Conservation (phyloP, 2,113 vertebrate species). For the Rhizomys pruinosus region DNA sequence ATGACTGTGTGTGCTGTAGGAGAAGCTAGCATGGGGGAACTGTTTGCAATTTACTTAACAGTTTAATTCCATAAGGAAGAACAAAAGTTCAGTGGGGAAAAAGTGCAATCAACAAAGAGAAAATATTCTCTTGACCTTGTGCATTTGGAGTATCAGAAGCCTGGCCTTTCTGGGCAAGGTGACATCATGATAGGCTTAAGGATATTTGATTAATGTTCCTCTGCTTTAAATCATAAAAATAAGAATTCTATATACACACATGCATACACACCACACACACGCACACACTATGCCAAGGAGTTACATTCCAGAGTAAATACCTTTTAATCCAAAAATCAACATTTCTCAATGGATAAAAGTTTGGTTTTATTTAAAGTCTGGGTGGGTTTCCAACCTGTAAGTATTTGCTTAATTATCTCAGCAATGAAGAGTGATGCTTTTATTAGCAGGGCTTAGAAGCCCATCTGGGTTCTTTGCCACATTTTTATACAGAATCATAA, state of each 20-base stretch:
- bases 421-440: constrained; percentile 72
- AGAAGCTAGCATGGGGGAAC: constrained; percentile 51
- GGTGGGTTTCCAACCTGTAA: constrained; percentile 71
- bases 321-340: constrained; percentile 14
- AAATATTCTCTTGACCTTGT: constrained; percentile 57
- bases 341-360: constrained; percentile 24
- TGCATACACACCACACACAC: neutral
- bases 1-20: constrained; percentile 31
- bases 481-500: constrained; percentile 62
- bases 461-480: constrained; percentile 71
- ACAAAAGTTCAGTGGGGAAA: constrained; percentile 48
- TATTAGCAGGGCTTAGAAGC: constrained; percentile 70
- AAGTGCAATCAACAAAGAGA: constrained; percentile 59
- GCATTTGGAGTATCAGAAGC: constrained; percentile 19
- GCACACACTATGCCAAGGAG: neutral
- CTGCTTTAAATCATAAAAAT: constrained; percentile 51
- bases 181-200: constrained; percentile 17
- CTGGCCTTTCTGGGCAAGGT: neutral
- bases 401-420: constrained; percentile 75
- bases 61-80: constrained; percentile 72
- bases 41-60: constrained; percentile 73
- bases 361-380: constrained; percentile 73
- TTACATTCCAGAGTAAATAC: constrained; percentile 22
- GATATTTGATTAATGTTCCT: constrained; percentile 38
- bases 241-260: neutral